These are phyloP conservation scores for Isichthys henryi DNA, from an alignment of 2,113 vertebrate genomes.

Conservation along the genomic window DNA sequence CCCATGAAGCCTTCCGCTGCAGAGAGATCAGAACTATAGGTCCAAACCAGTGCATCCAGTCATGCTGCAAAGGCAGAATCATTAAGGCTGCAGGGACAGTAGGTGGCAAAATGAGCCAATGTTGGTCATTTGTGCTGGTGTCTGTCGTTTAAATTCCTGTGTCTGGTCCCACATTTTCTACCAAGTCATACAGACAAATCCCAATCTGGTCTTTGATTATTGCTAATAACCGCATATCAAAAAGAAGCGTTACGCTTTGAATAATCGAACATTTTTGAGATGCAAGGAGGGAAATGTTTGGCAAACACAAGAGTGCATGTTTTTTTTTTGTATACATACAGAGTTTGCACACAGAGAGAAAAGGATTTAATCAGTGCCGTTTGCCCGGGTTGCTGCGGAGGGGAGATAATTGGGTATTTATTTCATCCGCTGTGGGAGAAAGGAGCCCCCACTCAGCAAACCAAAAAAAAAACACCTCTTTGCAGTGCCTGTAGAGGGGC, in stretches of 20 bases:
- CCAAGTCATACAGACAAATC: neutral
- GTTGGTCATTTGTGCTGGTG: neutral
- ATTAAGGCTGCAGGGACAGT: neutral
- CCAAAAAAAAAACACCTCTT: neutral
- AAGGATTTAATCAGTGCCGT: constrained; percentile 14
- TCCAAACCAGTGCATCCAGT: neutral
- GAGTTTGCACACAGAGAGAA: neutral
- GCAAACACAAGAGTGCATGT: neutral
- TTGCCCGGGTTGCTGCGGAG: neutral
- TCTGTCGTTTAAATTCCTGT: neutral
- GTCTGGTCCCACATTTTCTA: neutral
- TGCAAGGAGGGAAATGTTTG: neutral
- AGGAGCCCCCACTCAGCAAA: neutral
- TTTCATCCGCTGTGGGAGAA: neutral
- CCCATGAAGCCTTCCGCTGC: neutral
- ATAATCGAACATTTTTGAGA: neutral
- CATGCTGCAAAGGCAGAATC: neutral
- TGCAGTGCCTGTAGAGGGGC: neutral
- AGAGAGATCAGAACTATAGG: neutral
- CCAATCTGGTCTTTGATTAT: neutral
- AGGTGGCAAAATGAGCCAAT: neutral
- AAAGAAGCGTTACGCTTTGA: neutral
- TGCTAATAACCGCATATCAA: neutral
- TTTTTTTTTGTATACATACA: neutral
- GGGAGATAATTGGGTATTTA: constrained; percentile 12